Evolutionary conservation across 2,888 invertebrate species (phyloP).

Genomic region (Prosapia bicincta): DNA sequence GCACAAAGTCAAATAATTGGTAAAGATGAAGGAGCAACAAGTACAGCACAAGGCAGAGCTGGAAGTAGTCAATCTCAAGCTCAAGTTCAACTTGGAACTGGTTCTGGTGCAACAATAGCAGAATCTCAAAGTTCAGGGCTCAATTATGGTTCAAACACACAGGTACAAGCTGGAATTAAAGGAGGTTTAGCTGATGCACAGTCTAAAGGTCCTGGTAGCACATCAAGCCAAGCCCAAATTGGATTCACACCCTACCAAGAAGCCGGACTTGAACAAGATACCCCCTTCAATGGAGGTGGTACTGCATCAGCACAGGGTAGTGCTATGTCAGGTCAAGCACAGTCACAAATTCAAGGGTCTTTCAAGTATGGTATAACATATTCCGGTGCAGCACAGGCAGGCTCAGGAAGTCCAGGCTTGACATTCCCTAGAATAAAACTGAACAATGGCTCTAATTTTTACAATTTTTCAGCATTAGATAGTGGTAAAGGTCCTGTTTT

Average conservation of each 20-base stretch:
- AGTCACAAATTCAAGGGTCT: constrained; percentile 77
- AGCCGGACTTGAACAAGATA: constrained; percentile 49
- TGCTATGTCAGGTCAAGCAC: constrained; percentile 70
- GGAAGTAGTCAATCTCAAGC: constrained; percentile 75
- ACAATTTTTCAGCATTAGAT: constrained; percentile 18
- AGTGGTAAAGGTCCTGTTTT: constrained; percentile 19
- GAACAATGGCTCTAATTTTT: constrained; percentile 6
- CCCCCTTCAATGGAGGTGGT: constrained; percentile 70
- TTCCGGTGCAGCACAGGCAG: constrained; percentile 78
- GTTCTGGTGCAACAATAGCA: constrained; percentile 71
- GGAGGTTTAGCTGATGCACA: constrained; percentile 85
- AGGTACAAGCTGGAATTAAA: constrained; percentile 76
- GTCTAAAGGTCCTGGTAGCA: constrained; percentile 78
- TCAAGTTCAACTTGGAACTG: constrained; percentile 71
- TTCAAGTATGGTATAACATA: constrained; percentile 74
- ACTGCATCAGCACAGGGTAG: constrained; percentile 76
- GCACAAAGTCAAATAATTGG: constrained; percentile 40
- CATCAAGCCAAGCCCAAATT: constrained; percentile 85
- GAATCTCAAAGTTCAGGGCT: constrained; percentile 68
- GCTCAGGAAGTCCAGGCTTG: constrained; percentile 54
- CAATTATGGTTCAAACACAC: constrained; percentile 72
- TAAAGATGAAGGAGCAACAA: constrained; percentile 62
- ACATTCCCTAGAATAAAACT: constrained; percentile 32
- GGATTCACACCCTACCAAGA: constrained; percentile 75
- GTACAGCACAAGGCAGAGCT: constrained; percentile 72